These are phyloP conservation scores for Mus musculus DNA, from an alignment of 2,113 vertebrate genomes.

Conservation along the genomic window GRCm39 chr8:40765501-40766000, in stretches of 20 bases:
- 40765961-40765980: neutral
- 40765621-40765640: neutral
- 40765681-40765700: neutral
- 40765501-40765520: slow-evolving; percentile 59
- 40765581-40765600: slow-evolving; percentile 48
- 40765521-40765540: slow-evolving; percentile 59
- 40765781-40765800: neutral
- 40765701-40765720: neutral
- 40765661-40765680: neutral
- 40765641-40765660: neutral
- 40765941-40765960: neutral
- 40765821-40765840: neutral
- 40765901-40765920: neutral
- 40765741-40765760: neutral
- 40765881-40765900: neutral
- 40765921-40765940: neutral
- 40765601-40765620: slow-evolving; percentile 61
- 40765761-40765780: neutral
- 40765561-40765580: slow-evolving; percentile 37
- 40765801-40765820: neutral
- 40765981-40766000: slow-evolving; percentile 2
- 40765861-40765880: neutral
- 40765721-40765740: neutral
- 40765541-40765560: slow-evolving; percentile 54
- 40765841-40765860: neutral